These are phyloP conservation scores for Brachionichthys hirsutus DNA, from an alignment of 2,113 vertebrate species.

Conservation along the genomic window DNA sequence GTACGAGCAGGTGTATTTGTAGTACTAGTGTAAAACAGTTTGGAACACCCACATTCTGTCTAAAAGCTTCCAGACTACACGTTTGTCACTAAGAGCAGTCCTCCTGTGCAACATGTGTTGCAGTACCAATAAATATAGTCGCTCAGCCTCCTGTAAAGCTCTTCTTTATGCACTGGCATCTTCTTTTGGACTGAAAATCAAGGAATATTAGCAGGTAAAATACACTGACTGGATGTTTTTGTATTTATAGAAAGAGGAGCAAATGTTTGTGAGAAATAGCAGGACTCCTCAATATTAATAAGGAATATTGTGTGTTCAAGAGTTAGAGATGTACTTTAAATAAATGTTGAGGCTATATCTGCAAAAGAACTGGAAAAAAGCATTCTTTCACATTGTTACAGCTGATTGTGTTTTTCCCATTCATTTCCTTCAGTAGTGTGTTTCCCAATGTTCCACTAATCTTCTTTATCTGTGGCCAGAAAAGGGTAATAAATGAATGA, in stretches of 20 bases:
- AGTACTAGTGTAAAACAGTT: neutral
- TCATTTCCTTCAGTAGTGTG: no score
- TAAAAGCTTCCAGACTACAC: no score
- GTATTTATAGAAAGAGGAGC: neutral
- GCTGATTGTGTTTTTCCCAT: no score
- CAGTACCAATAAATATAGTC: neutral
- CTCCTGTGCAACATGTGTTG: neutral
- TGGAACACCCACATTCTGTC: no score
- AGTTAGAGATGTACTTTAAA: no score
- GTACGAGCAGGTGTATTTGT: conserved; percentile 3
- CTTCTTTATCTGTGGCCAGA: no score
- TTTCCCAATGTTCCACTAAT: no score
- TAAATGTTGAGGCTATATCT: no score
- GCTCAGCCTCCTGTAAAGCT: neutral
- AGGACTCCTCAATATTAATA: neutral
- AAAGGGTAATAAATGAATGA: no score
- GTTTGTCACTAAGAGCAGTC: conserved; percentile 6
- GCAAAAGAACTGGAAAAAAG: no score
- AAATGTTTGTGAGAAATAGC: conserved; percentile 1
- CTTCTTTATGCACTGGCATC: conserved; percentile 11
- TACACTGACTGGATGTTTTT: neutral
- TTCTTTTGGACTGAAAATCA: conserved; percentile 8
- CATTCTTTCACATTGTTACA: no score
- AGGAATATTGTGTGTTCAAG: no score
- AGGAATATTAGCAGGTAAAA: neutral